Percentiles rank a stretch among this genome's conserved stretches.
Conservation (phyloP, 2,888 invertebrate species). For the Cataglyphis altisquamis region DNA sequence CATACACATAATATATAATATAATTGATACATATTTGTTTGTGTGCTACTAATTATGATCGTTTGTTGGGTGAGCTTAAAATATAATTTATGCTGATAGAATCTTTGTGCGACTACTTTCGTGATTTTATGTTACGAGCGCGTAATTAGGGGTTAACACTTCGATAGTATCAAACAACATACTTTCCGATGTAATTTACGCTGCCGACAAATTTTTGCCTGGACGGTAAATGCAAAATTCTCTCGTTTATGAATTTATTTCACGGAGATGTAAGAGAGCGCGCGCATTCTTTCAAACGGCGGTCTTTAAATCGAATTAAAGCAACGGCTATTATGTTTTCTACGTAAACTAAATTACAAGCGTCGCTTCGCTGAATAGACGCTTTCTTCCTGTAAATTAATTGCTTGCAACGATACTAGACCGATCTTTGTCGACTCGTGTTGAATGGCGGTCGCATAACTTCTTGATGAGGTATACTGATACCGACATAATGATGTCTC, state of each 20-base stretch:
- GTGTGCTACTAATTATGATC: background rate
- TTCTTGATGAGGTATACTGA: constrained; percentile 45
- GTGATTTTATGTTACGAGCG: background rate
- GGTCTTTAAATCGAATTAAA: constrained; percentile 51
- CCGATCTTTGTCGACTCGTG: constrained; percentile 33
- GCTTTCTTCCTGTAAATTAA: constrained; percentile 49
- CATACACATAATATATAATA: background rate
- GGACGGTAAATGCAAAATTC: constrained; percentile 26
- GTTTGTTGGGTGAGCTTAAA: background rate
- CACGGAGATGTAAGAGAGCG: background rate
- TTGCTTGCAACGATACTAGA: constrained; percentile 37
- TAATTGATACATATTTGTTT: constrained; percentile 1
- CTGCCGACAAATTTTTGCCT: background rate
- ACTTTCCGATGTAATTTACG: background rate
- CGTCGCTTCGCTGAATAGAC: constrained; percentile 42
- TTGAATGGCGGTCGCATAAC: constrained; percentile 45
- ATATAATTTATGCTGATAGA: background rate
- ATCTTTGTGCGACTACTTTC: background rate
- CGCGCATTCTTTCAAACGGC: constrained; percentile 42
- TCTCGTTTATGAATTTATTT: constrained; percentile 11
- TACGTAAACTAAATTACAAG: constrained; percentile 44
- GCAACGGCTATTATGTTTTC: constrained; percentile 39
- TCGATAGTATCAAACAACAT: background rate
- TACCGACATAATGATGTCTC: constrained; percentile 42
- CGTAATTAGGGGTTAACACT: constrained; percentile 22